A percentile compares a stretch with the other conserved stretches of the same genome.
Conservation (phyloP, 2,888 invertebrate genomes). For the Hofmannophila pseudospretella region DNA sequence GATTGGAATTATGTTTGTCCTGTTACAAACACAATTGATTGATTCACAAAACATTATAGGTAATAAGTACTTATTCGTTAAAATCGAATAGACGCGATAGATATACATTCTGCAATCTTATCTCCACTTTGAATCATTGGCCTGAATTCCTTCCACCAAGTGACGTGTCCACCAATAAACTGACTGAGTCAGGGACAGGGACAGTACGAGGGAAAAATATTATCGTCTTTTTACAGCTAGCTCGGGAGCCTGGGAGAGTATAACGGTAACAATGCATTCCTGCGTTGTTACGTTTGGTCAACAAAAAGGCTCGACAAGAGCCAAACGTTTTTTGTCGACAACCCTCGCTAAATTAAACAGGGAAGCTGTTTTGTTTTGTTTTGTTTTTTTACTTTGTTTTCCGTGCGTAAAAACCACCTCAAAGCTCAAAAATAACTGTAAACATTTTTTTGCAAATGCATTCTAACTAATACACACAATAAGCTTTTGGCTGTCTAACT, state of each 20-base stretch:
- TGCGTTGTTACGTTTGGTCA: constrained; percentile 59
- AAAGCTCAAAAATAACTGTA: constrained; percentile 25
- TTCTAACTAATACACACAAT: not conserved
- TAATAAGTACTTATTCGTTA: too few relatives aligned
- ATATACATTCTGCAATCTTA: constrained; percentile 11
- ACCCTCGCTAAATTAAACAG: constrained; percentile 73
- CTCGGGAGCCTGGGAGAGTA: constrained; percentile 36
- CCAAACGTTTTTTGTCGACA: constrained; percentile 65
- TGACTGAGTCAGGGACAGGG: constrained; percentile 37
- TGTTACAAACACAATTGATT: too few relatives aligned
- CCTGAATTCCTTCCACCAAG: constrained; percentile 33
- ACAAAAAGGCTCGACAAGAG: constrained; percentile 63
- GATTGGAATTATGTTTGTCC: too few relatives aligned
- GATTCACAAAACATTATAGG: too few relatives aligned
- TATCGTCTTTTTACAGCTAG: constrained; percentile 49
- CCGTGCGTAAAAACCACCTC: constrained; percentile 37
- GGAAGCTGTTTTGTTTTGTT: constrained; percentile 62
- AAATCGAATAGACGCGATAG: too few relatives aligned
- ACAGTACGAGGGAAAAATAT: constrained; percentile 48
- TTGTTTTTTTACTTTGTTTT: constrained; percentile 47
- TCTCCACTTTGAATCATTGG: constrained; percentile 34
- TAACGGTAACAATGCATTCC: constrained; percentile 72
- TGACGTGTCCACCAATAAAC: constrained; percentile 41
- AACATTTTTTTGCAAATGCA: not conserved
- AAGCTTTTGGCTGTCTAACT: too few relatives aligned